Evolutionary conservation across 2,888 invertebrate genomes (phyloP).

Genomic region (Norana najaformis): DNA sequence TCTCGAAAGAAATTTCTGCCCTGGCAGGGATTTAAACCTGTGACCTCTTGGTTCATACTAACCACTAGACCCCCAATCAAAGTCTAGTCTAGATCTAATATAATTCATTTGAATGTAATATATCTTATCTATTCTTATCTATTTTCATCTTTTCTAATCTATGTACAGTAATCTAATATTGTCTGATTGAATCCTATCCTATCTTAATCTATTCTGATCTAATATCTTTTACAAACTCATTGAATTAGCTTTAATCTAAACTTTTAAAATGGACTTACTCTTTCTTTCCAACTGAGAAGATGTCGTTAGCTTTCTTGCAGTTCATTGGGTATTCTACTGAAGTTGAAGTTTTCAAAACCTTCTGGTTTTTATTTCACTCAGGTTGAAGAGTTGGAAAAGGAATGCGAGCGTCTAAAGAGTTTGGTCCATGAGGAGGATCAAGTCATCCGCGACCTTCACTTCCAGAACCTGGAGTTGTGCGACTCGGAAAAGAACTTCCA

Average conservation of each 20-base stretch:
- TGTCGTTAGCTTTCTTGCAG: too few species aligned
- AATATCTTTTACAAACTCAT: too few species aligned
- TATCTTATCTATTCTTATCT: not conserved
- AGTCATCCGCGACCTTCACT: constrained; percentile 18
- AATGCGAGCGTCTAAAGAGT: not conserved
- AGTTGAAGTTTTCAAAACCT: not conserved
- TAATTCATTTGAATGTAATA: not conserved
- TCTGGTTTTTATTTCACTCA: not conserved
- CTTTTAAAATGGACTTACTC: not conserved
- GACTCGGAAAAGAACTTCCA: constrained; percentile 17
- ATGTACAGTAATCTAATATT: not conserved
- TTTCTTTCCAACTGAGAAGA: not conserved
- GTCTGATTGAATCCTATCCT: not conserved
- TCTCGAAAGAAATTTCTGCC: too few species aligned
- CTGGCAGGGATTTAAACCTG: too few species aligned
- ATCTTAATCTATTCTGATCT: not conserved
- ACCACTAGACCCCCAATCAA: too few species aligned
- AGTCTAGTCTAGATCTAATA: not conserved
- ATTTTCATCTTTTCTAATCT: too few species aligned
- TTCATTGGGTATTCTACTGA: not conserved
- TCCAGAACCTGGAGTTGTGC: constrained; percentile 16
- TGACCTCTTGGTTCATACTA: too few species aligned
- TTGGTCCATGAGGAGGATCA: not conserved
- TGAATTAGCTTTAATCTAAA: too few species aligned
- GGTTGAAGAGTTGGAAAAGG: constrained; percentile 6